These are phyloP conservation scores for Ophthalmotilapia sp. DNA, from an alignment of 2,113 vertebrate genomes.

Conservation along the genomic window DNA sequence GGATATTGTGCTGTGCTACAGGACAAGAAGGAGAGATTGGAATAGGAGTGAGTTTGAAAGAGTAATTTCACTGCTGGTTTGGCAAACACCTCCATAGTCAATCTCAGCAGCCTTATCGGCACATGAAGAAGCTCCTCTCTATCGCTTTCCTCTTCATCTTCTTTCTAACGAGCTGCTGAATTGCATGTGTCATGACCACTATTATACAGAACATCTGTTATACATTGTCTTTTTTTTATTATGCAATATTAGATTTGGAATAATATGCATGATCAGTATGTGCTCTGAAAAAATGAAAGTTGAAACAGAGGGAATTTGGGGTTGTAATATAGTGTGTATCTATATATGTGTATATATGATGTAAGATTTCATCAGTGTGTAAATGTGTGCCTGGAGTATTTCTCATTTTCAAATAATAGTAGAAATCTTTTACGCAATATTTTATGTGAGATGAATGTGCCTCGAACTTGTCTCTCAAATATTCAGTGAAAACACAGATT, in stretches of 20 bases:
- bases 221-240: not conserved
- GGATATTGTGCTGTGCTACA: not conserved
- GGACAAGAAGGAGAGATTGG: not conserved
- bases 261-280: not conserved
- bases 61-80: constrained; percentile 16
- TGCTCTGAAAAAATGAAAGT: not conserved
- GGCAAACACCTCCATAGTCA: constrained; percentile 35
- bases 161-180: not conserved
- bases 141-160: not conserved
- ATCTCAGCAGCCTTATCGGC: not conserved
- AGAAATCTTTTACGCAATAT: not conserved
- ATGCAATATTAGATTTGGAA: not conserved
- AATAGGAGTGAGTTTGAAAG: not conserved
- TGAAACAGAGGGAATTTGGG: not conserved
- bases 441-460: not conserved
- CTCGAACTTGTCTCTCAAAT: not conserved
- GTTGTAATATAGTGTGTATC: not conserved
- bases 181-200: not conserved
- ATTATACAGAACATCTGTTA: not conserved
- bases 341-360: not conserved
- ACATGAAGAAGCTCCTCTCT: not conserved
- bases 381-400: not conserved
- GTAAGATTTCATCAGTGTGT: not conserved
- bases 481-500: not conserved
- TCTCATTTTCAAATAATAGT: not conserved